Evolutionary conservation across 2,113 vertebrate species (phyloP), one percentile per base, ranked within the genome.

Genomic region (Oryzias curvinotus): DNA sequence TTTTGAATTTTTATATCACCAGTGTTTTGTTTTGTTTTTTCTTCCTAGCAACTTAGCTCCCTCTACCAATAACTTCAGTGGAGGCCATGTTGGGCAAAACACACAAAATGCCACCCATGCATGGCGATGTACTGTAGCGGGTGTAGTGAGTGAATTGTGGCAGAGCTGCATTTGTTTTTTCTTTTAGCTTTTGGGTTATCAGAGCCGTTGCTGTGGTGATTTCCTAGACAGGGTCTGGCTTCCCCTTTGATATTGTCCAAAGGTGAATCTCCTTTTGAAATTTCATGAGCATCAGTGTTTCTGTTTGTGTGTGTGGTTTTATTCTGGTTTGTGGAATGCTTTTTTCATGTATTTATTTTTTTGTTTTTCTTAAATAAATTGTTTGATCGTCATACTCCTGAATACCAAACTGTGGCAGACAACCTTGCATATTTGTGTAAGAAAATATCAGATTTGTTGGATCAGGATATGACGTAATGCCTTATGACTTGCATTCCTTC

Each of bases 401-500:
- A 55, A 55, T 51, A 71, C 36, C 57, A 44, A 72, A 21, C 78
- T 82, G 70, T 64, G 69, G 52, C 64, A 36, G 49, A 66, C 5
- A 0, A 44, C 58, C 48, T 71, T 17, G 14, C 48, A 28, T 50
- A 48, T 45, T 6, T 59, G 50, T 44, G 36, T 51, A 36, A 55
- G 45, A 57, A 65, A 65, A 48, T 30, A 68, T 52, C 18, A 57
- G 85, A 75, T 53, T 77, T 55, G 23, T 61, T 73, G 71, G 21
- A 43, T 69, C 85, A 84, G 85, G 79, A 89, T 65, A 63, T 60
- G 79, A 82, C 86, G 83, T 62, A 87, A 85, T 88, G 89, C 88
- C 90, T 90, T 90, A 90, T 82, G 78, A 87, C 75, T 78, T 84
- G 56, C 41, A 81, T 88, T 88, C 82, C 80, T 65, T 75, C 57